Conservation (phyloP, 2,797 vertebrate genomes). For the Myotis pilosus region DNA sequence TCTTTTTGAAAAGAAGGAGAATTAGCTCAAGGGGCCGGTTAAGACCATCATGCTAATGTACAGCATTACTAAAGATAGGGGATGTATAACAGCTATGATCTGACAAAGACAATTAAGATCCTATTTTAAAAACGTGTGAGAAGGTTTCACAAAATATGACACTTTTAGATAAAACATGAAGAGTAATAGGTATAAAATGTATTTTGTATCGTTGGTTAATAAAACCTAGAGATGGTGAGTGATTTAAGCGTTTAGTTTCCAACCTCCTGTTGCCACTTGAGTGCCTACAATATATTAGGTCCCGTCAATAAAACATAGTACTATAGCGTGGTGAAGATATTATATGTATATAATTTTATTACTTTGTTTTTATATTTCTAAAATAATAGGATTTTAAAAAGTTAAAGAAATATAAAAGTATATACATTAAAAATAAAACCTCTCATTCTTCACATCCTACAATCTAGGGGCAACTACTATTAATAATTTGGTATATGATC, state of each 20-base stretch:
- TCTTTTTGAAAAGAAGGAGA: slow-evolving; percentile 58
- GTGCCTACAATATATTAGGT: not conserved
- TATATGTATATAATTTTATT: not conserved
- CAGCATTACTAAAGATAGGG: slow-evolving; percentile 50
- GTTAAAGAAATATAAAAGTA: not conserved
- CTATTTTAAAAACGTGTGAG: slow-evolving; percentile 29
- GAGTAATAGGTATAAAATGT: not conserved
- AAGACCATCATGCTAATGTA: slow-evolving; percentile 57
- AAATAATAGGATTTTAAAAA: slow-evolving; percentile 12
- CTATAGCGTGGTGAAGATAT: not conserved
- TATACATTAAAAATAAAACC: not conserved
- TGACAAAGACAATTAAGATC: slow-evolving; percentile 69
- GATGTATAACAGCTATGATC: slow-evolving; percentile 46
- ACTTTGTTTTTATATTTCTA: slow-evolving; percentile 31
- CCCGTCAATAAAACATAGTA: not conserved
- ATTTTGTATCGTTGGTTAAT: slow-evolving; percentile 7
- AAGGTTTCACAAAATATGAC: slow-evolving; percentile 44
- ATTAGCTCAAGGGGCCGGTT: slow-evolving; percentile 66
- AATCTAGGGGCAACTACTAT: not conserved
- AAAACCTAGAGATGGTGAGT: not conserved
- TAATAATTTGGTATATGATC: slow-evolving; percentile 24
- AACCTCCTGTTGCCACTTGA: not conserved
- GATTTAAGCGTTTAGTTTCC: slow-evolving; percentile 15
- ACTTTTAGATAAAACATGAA: slow-evolving; percentile 40
- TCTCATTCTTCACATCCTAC: not conserved